These are phyloP conservation scores for Cydia amplana DNA, from an alignment of 1,140 invertebrate genomes.

Conservation along the genomic window DNA sequence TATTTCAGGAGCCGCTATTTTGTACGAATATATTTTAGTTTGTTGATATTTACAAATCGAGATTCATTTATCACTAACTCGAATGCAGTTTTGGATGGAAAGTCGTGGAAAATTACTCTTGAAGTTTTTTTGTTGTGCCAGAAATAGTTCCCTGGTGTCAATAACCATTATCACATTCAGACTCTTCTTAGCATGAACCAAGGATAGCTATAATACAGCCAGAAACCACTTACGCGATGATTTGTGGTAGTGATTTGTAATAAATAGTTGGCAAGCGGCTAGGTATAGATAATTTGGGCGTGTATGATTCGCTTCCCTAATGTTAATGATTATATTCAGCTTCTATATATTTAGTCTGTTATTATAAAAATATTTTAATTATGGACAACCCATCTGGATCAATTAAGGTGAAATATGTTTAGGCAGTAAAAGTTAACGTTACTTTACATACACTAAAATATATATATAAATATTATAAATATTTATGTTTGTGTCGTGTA, in stretches of 20 bases:
- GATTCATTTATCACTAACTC: neutral
- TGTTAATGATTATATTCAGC: neutral
- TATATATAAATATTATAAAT: too few species aligned
- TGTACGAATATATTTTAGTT: slow-evolving; percentile 24
- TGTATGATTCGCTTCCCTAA: neutral
- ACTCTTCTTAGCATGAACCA: slow-evolving; percentile 7
- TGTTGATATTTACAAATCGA: neutral
- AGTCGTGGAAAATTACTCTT: neutral
- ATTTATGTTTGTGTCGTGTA: neutral
- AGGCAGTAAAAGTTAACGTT: neutral
- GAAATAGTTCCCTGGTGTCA: neutral
- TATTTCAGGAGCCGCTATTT: slow-evolving; percentile 41
- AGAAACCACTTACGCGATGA: slow-evolving; percentile 25
- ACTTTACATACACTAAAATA: neutral
- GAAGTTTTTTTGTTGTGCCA: neutral
- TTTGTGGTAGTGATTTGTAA: slow-evolving; percentile 19
- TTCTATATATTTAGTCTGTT: neutral
- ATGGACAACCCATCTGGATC: neutral
- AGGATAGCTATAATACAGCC: slow-evolving; percentile 8
- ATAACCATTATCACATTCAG: neutral
- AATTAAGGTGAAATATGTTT: neutral
- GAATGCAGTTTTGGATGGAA: neutral
- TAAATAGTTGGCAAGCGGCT: slow-evolving; percentile 20
- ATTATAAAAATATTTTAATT: neutral
- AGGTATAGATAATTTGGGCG: slow-evolving; percentile 14